These are phyloP conservation scores for Oncorhynchus kisutch DNA, from an alignment of 2,113 vertebrate genomes.

Conservation along the genomic window DNA sequence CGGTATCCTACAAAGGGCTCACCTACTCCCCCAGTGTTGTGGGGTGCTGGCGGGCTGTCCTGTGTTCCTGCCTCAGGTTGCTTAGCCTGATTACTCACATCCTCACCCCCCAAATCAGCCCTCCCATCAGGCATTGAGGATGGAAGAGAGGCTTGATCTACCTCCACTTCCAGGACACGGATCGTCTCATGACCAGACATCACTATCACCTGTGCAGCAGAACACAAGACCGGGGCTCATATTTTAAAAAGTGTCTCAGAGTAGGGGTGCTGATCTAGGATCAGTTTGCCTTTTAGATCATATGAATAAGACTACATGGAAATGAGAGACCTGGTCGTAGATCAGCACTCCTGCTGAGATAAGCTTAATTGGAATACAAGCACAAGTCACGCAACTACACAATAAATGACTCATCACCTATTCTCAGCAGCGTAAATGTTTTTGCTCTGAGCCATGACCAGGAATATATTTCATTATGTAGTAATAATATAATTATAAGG, in stretches of 20 bases:
- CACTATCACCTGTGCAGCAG: slow-evolving; percentile 84
- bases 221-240: background rate
- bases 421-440: background rate
- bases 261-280: too few species aligned
- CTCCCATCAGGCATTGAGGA: slow-evolving; percentile 72
- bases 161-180: slow-evolving; percentile 90
- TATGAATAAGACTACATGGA: too few species aligned
- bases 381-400: background rate
- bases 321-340: too few species aligned
- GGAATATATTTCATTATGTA: background rate
- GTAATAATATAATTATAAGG: background rate
- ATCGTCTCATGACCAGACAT: slow-evolving; percentile 97
- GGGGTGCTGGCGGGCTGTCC: slow-evolving; percentile 36
- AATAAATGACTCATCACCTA: background rate
- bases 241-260: too few species aligned
- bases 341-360: background rate
- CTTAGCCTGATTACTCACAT: slow-evolving; percentile 36
- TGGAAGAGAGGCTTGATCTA: slow-evolving; percentile 75
- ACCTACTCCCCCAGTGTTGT: slow-evolving; percentile 52
- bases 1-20: slow-evolving; percentile 17
- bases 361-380: background rate
- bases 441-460: background rate
- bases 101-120: slow-evolving; percentile 47
- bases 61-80: slow-evolving; percentile 26
- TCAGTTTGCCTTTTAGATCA: too few species aligned